These are phyloP conservation scores for Myrmecobius fasciatus DNA, from an alignment of 2,113 vertebrate species.

Conservation along the genomic window DNA sequence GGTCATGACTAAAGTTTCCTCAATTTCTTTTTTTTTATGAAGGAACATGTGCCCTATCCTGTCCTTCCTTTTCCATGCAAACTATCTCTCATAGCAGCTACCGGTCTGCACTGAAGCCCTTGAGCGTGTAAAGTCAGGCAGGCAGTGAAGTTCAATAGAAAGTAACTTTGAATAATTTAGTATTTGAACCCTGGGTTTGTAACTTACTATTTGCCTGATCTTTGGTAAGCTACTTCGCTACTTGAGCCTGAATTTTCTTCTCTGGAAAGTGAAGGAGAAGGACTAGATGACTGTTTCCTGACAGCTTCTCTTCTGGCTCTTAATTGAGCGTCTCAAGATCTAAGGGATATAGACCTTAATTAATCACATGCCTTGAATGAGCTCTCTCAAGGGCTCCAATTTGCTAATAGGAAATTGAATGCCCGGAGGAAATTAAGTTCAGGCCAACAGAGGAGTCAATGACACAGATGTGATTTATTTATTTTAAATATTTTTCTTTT, in stretches of 20 bases:
- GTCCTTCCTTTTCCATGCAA: constrained; percentile 1
- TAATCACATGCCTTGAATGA: constrained; percentile 49
- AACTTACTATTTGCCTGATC: neutral
- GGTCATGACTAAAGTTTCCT: neutral
- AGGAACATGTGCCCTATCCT: constrained; percentile 1
- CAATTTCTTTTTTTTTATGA: constrained; percentile 40
- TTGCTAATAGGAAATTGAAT: constrained; percentile 58
- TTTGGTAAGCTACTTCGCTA: neutral
- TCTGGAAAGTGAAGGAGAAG: neutral
- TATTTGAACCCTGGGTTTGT: neutral
- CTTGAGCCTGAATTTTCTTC: neutral
- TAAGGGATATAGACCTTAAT: constrained; percentile 38
- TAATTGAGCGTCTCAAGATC: neutral
- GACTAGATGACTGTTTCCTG: constrained; percentile 18
- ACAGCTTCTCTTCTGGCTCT: neutral
- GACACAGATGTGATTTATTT: constrained; percentile 45
- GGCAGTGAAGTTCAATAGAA: neutral
- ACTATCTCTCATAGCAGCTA: constrained; percentile 32
- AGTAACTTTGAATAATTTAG: neutral
- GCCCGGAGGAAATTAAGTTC: constrained; percentile 64
- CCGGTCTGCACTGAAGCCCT: neutral
- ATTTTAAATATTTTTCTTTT: neutral
- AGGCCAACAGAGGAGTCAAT: constrained; percentile 34
- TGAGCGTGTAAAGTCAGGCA: neutral
- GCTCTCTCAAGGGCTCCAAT: constrained; percentile 47